phyloP scores from a whole-genome alignment of 2,113 vertebrate genomes.

The Centropus bengalensis region DNA sequence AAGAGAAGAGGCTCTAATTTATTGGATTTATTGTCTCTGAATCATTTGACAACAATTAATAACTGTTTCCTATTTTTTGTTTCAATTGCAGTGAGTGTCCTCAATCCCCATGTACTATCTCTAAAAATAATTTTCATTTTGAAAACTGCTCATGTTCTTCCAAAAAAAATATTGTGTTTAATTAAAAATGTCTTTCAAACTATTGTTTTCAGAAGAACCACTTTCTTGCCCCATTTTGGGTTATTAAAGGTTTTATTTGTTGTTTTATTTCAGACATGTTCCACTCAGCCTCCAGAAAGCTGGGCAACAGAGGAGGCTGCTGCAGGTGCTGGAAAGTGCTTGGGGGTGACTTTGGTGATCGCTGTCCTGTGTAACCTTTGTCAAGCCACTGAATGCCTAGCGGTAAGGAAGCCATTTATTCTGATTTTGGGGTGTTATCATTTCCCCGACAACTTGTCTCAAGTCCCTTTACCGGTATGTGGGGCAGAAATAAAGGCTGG shows the following conservation, averaged over 20 bases:
- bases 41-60: neutral
- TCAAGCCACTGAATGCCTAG: neutral
- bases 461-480: neutral
- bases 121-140: slow-evolving; percentile 15
- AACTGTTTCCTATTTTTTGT: neutral
- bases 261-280: neutral
- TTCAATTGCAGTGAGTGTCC: neutral
- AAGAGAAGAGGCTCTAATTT: neutral
- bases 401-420: neutral
- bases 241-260: neutral
- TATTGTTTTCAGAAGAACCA: neutral
- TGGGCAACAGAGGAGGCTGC: neutral
- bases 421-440: fast-evolving
- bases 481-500: neutral
- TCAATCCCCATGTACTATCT: neutral
- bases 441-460: fast-evolving
- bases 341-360: neutral
- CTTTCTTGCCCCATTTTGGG: neutral
- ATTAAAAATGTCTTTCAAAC: slow-evolving; percentile 9
- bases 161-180: neutral
- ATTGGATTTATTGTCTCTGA: slow-evolving; percentile 17
- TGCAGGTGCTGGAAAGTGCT: neutral
- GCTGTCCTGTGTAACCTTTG: neutral
- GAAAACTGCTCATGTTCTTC: neutral
- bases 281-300: neutral